Percentiles rank a stretch among this genome's conserved stretches.
These are phyloP conservation scores for Enteromius unitaeniatus DNA, from an alignment of 2,797 vertebrate genomes.

Conservation along the genomic window DNA sequence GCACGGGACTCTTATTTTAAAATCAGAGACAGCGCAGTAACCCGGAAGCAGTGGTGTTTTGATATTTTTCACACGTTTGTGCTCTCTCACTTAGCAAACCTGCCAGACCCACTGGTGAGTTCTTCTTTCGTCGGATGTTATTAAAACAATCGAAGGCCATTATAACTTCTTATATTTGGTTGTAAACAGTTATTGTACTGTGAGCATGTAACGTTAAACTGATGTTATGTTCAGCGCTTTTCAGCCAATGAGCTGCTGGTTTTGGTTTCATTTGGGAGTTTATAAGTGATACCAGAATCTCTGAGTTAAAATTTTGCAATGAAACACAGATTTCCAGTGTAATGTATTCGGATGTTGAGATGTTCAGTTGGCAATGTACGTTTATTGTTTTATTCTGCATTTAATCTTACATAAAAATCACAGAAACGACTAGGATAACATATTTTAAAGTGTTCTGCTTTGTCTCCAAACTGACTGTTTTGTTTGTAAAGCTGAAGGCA, in stretches of 20 bases:
- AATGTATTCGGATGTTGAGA: neutral
- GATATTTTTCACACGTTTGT: neutral
- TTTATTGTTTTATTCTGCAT: neutral
- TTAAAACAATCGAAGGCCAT: neutral
- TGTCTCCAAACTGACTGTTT: neutral
- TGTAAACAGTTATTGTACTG: neutral
- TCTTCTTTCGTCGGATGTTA: neutral
- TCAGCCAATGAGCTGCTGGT: neutral
- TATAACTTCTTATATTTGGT: neutral
- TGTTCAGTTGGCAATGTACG: neutral
- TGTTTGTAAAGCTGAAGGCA: slow-evolving; percentile 25
- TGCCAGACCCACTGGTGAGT: neutral
- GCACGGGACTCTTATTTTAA: neutral
- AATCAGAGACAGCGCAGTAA: neutral
- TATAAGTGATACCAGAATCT: neutral
- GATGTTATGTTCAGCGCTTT: neutral
- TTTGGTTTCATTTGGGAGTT: neutral
- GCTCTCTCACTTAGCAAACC: neutral
- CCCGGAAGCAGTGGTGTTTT: slow-evolving; percentile 20
- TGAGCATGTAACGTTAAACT: neutral
- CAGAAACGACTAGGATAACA: neutral
- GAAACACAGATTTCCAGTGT: neutral
- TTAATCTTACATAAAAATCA: neutral
- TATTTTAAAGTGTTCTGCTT: neutral
- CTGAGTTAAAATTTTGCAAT: neutral